Conservation (phyloP, 2,113 vertebrate species). For the Triplophysa siluroides region DNA sequence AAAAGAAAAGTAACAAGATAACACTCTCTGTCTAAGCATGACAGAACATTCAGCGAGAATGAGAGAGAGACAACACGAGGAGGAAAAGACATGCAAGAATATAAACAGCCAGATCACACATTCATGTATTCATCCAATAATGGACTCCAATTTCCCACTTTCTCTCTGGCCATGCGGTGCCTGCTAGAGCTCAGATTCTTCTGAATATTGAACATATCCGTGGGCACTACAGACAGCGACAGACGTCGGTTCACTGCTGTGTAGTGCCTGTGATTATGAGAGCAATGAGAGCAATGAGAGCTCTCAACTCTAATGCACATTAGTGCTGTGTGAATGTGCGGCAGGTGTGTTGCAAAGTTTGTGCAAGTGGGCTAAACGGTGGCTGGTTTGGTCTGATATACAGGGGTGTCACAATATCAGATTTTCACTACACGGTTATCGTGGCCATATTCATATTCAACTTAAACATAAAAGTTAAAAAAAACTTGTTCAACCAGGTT, state of each 20-base stretch:
- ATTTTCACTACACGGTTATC: too few relatives aligned
- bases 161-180: slow-evolving; percentile 39
- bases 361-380: too few relatives aligned
- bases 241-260: slow-evolving; percentile 66
- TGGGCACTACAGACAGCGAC: slow-evolving; percentile 66
- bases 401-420: too few relatives aligned
- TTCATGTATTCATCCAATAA: slow-evolving; percentile 44
- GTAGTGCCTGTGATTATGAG: slow-evolving; percentile 69
- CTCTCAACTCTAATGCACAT: slow-evolving; percentile 21
- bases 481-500: too few relatives aligned
- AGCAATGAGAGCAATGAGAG: slow-evolving; percentile 68
- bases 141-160: slow-evolving; percentile 41
- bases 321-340: not conserved
- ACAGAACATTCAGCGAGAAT: not conserved
- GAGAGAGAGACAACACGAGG: slow-evolving; percentile 3
- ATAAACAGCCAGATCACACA: slow-evolving; percentile 42
- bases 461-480: too few relatives aligned
- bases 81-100: slow-evolving; percentile 23
- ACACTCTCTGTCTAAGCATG: not conserved
- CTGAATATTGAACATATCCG: slow-evolving; percentile 68
- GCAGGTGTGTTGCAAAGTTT: not conserved
- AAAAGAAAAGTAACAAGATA: not conserved
- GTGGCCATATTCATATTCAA: too few relatives aligned
- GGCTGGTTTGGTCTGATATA: too few relatives aligned
- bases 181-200: slow-evolving; percentile 44